Percentiles rank a stretch among this genome's conserved stretches.
phyloP scores from a whole-genome alignment of 2,888 invertebrate species.

The Taenaris catops region DNA sequence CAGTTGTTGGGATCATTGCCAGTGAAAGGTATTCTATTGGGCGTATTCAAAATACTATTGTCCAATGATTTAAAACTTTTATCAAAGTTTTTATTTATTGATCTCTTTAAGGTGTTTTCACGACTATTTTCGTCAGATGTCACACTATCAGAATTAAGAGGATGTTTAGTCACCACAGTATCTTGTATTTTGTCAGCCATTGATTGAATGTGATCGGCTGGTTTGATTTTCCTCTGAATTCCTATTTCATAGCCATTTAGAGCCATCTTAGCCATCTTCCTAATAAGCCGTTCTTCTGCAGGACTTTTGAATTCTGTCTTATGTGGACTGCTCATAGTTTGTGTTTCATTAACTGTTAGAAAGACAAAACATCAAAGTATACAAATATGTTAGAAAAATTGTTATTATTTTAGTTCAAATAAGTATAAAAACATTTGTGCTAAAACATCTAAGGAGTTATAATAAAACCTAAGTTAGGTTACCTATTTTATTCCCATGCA shows the following conservation, averaged over 20 bases:
- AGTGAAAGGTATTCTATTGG: conserved; percentile 6
- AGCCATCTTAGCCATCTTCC: conserved; percentile 76
- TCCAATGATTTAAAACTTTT: conserved; percentile 50
- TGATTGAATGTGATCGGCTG: conserved; percentile 71
- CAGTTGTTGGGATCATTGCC: conserved; percentile 13
- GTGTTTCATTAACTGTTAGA: conserved; percentile 68
- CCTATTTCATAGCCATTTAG: conserved; percentile 75
- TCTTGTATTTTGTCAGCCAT: conserved; percentile 77
- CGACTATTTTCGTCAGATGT: conserved; percentile 52
- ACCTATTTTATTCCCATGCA: conserved; percentile 35
- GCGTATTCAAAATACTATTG: conserved; percentile 29
- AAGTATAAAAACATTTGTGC: neutral
- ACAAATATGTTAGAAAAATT: conserved; percentile 29
- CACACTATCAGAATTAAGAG: conserved; percentile 55
- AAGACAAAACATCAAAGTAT: conserved; percentile 50
- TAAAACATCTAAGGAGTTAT: conserved; percentile 8
- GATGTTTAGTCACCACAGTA: conserved; percentile 74
- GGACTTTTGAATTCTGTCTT: conserved; percentile 69
- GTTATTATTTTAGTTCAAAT: conserved; percentile 6
- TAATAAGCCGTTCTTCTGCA: conserved; percentile 69
- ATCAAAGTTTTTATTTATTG: conserved; percentile 49
- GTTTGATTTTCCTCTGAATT: conserved; percentile 74
- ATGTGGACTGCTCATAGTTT: conserved; percentile 41
- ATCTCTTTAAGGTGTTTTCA: conserved; percentile 46
- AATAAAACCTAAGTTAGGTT: conserved; percentile 7